Base-by-base conservation (phyloP, 2,888 invertebrate species). In the Monopis laevigella region DNA sequence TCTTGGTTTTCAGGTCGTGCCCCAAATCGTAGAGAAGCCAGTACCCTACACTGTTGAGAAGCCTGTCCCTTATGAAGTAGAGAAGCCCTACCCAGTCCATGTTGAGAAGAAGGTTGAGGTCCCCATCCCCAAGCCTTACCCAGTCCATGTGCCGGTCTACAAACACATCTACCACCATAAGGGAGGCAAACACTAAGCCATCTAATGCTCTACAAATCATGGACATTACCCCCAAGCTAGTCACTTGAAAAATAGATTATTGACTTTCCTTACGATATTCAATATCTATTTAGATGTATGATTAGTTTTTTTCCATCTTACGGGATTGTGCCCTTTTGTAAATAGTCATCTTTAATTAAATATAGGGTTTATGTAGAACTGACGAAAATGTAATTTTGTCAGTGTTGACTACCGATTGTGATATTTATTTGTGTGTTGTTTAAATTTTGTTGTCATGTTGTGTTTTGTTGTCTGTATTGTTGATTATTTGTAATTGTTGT, bases 11-110 rank as follows among this genome's bases (percentile, higher is more conserved):
- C 64, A 82, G 81, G 84, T 86, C 39, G 88, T 89, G 4, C 87
- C 87, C 8, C 88, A 89, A 53, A 84, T 88, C 46, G 83, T 89
- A 41, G 89, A 89, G 54, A 87, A 87, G 54, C 87, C 86, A 49
- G 86, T 90, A 8, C 89, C 89, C 2, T 88, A 87, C 65, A 86
- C 88, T 2, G 88, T 90, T 3, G 89, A 89, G 57, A 88, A 87
- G 56, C 86, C 88, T 14, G 84, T 86, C 14, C 86, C 87, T 13
- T 87, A 88, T 53, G 87, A 87, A 50, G 84, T 90, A 2, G 87
- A 88, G 56, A 88, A 86, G 57, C 90, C 89, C 3, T 89, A 88
- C 82, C 88, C 88, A 51, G 88, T 90, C 3, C 86, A 88, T 63
- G 87, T 90, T 18, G 86, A 89, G 48, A 90, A 88, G 72, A 88